Base-by-base conservation (phyloP, 2,888 invertebrate species). In the Stenichneumon culpator region DNA sequence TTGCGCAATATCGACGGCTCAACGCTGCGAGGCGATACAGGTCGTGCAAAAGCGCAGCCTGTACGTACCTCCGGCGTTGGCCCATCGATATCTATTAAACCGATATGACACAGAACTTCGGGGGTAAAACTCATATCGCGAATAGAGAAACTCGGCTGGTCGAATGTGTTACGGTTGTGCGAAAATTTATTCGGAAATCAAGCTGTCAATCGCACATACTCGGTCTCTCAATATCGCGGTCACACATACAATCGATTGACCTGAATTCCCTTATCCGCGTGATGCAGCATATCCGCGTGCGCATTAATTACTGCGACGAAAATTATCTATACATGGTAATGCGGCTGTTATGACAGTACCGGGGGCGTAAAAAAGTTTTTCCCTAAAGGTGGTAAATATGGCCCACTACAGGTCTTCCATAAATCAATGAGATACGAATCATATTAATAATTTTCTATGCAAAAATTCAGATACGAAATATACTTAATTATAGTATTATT, bases 161-260 rank as follows among this genome's bases (percentile, higher is more conserved):
- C 63, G 16, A 63, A 32, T 63, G 28, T 32, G 28, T 32, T 28
- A 16, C 63, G 63, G 16, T 28, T 32, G 22, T 32, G 16, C 28
- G 63, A 63, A 63, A 63, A 63, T 14, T 63, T 32, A 32, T 63
- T 11, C 63, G 63, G 63, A 63, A 63, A 63, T 63, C 25, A 32
- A 63, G 28, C 63, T 28, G 63, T 63, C 63, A 63, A 63, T 63
- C 63, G 28, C 11, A 28, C 28, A 63, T 7, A 32, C 25, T 14
- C 28, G 63, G 7, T 63, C n/a, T 57, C 57, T 11, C 63, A 32
- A 32, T 32, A 63, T 63, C 32, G 32, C n/a, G 63, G 63, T 63
- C 63, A 32, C 32, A 16, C 28, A 16, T n/a, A 32, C n/a, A 63
- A 63, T 63, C 63, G 63, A 63, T 63, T 63, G 63, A 63, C 63